Base-by-base conservation (phyloP, 2,113 vertebrate genomes). In the Gopherus evgoodei region DNA sequence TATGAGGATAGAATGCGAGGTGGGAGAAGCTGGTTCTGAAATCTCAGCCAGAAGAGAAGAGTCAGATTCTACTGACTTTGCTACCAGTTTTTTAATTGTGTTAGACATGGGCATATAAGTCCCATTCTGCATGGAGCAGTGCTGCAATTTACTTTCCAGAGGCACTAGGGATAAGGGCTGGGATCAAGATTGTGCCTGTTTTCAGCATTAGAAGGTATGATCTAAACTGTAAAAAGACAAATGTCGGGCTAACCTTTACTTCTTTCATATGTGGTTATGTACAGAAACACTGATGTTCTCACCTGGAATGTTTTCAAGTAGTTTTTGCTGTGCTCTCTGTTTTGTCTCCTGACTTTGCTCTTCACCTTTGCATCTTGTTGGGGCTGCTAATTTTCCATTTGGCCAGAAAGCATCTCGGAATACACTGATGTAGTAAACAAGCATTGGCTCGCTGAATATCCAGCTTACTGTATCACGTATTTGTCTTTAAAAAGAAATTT, bases 251-350 rank as follows among this genome's bases (percentile, higher is more conserved):
- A 83, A 78, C 6, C 25, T 78, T 78, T 47, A 27, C 27, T 78
- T 78, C 13, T 78, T 42, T 25, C 11, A 50, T 31, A 42, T 2
- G 0, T 5, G 6, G 69, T 72, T 35, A 72, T 31, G 54, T 50
- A 94, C 69, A 82, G 11, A 22, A 31, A 31, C 6, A 11, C 17
- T 59, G 69, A 87, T 22, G 6, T 76, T 35, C 94, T 97, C 97
- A 99, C 99, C 99, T 98, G 99, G 99, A 98, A 99, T 99, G 97
- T 99, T 99, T 96, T 99, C 99, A 86, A 99, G 99, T 94, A 99
- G 98, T 98, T 99, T 99, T 98, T 99, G 99, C 96, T 99, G 99
- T 62, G 99, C 99, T 88, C 98, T 98, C 96, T 99, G 99, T 95
- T 99, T 99, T 3, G 99, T 99, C 93, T 99, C 99, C 52, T 94